A percentile compares a stretch with the other conserved stretches of the same genome.
These are phyloP conservation scores for Cephus nigrinus DNA, from an alignment of 2,888 invertebrate genomes.

Conservation along the genomic window DNA sequence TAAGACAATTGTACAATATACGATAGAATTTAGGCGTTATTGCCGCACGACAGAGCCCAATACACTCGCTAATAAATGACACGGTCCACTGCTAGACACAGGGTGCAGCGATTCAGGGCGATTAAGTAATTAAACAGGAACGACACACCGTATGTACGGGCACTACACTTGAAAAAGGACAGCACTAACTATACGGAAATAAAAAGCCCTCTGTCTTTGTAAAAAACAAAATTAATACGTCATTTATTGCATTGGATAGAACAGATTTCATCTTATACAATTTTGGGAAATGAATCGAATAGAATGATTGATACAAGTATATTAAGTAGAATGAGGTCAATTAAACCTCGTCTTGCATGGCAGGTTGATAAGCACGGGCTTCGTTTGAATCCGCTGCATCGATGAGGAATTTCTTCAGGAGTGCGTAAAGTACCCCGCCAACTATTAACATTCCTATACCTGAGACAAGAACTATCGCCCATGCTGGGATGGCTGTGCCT, in stretches of 20 bases:
- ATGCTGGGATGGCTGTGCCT: conserved; percentile 80
- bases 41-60: not conserved
- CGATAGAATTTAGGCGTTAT: not conserved
- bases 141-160: not conserved
- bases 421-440: conserved; percentile 77
- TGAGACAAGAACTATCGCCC: conserved; percentile 78
- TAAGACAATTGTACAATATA: not conserved
- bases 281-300: not conserved
- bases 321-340: not conserved
- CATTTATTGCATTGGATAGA: not conserved
- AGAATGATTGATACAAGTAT: not conserved
- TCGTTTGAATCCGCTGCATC: conserved; percentile 68
- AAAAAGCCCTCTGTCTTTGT: not conserved
- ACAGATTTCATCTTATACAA: not conserved
- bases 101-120: not conserved
- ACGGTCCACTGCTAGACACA: not conserved
- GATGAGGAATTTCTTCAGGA: conserved; percentile 77
- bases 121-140: not conserved
- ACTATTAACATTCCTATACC: conserved; percentile 77
- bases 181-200: not conserved
- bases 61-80: not conserved
- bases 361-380: conserved; percentile 69
- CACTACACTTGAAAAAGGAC: not conserved
- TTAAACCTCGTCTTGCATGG: conserved; percentile 70
- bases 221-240: not conserved